A percentile compares a stretch with the other conserved stretches of the same genome.
These are phyloP conservation scores for Crax fasciolata DNA, from an alignment of 2,797 vertebrate genomes.

Conservation along the genomic window DNA sequence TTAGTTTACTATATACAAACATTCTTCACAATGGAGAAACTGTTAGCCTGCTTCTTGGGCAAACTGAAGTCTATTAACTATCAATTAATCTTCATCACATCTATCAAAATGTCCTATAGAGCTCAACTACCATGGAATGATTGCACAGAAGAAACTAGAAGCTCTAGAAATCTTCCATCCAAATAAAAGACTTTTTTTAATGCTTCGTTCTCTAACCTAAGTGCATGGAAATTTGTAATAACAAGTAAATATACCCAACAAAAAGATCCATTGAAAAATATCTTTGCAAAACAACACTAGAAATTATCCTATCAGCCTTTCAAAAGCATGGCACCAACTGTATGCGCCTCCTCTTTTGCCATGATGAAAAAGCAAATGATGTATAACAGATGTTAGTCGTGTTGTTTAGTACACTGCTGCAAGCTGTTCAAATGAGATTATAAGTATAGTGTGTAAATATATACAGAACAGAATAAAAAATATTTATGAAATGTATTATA, in stretches of 20 bases:
- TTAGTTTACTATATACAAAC: not conserved
- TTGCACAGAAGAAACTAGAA: not conserved
- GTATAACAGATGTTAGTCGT: not conserved
- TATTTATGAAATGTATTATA: not conserved
- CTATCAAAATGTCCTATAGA: not conserved
- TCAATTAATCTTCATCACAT: not conserved
- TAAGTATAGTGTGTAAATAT: conserved; percentile 8
- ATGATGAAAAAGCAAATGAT: not conserved
- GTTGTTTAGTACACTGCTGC: not conserved
- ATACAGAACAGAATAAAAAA: conserved; percentile 17
- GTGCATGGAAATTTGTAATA: not conserved
- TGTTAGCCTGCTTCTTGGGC: not conserved
- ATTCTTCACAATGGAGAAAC: not conserved
- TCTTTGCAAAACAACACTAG: not conserved
- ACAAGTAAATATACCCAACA: not conserved
- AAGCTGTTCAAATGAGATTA: not conserved
- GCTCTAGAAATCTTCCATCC: not conserved
- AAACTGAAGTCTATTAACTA: not conserved
- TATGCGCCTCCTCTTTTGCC: not conserved
- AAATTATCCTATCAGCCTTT: not conserved
- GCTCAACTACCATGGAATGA: not conserved
- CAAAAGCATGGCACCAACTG: not conserved
- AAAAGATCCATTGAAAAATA: not conserved
- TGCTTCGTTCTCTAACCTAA: not conserved
- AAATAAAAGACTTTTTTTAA: not conserved